Evolutionary conservation across 2,797 vertebrate genomes (phyloP).

Genomic region (Nasua narica): DNA sequence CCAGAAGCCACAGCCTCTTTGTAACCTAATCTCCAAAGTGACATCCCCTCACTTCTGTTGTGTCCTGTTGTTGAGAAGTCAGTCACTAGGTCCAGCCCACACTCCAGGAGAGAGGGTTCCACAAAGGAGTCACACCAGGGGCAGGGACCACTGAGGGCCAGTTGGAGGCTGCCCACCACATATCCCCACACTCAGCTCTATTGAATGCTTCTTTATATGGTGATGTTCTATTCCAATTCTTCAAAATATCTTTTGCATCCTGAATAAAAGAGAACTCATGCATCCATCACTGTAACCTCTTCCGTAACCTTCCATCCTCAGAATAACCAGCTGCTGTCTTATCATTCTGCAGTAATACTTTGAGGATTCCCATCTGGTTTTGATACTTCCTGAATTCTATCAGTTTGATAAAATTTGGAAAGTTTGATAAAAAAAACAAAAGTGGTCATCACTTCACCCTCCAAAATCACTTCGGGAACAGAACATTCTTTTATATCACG

Average conservation of each 20-base stretch:
- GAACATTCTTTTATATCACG: background rate
- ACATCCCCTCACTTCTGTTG: background rate
- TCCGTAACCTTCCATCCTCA: background rate
- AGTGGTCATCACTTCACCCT: background rate
- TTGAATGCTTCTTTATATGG: background rate
- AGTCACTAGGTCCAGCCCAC: background rate
- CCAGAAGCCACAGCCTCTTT: background rate
- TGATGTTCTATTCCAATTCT: background rate
- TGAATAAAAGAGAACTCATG: background rate
- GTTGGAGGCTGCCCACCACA: background rate
- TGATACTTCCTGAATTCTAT: background rate
- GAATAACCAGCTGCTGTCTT: background rate
- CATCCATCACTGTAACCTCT: background rate
- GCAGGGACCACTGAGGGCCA: background rate
- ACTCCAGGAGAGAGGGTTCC: background rate
- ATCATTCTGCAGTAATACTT: background rate
- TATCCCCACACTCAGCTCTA: background rate
- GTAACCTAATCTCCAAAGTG: background rate
- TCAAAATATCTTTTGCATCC: background rate
- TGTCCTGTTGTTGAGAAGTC: background rate
- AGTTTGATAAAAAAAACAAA: background rate
- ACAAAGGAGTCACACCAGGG: background rate
- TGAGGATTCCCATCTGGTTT: background rate
- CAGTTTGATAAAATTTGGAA: background rate
- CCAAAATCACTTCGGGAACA: background rate